These are phyloP conservation scores for Chrysocyon brachyurus DNA, from an alignment of 2,797 vertebrate genomes.

Conservation along the genomic window DNA sequence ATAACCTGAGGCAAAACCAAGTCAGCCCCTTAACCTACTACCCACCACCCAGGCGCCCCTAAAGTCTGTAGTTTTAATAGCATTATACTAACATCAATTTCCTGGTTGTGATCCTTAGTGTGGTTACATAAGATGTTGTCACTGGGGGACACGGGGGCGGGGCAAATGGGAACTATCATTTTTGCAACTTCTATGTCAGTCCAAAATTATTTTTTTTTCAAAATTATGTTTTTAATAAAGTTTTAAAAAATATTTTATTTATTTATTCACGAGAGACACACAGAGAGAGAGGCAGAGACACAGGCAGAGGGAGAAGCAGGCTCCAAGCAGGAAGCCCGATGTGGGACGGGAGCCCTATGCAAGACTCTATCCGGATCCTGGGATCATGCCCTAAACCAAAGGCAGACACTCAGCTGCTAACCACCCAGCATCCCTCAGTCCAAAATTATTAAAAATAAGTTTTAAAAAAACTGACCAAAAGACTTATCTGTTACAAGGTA, in stretches of 20 bases:
- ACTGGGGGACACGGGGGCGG: background rate
- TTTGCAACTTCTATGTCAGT: background rate
- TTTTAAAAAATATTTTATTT: no score
- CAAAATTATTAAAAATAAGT: background rate
- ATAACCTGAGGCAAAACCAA: background rate
- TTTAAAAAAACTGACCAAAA: background rate
- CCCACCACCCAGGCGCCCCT: background rate
- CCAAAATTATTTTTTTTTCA: background rate
- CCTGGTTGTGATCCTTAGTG: background rate
- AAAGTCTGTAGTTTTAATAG: background rate
- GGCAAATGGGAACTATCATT: background rate
- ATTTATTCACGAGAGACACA: background rate
- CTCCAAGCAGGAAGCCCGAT: no score
- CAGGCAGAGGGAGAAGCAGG: no score
- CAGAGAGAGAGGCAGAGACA: no score
- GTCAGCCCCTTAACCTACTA: background rate
- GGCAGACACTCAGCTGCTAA: no score
- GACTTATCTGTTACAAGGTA: background rate
- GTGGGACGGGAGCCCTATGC: no score
- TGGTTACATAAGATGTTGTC: background rate
- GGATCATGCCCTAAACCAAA: no score
- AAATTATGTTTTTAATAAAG: no score
- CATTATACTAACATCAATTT: background rate
- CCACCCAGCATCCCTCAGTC: no score
- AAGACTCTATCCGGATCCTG: no score